Conservation (phyloP, 2,113 vertebrate species). For the Entelurus aequoreus region DNA sequence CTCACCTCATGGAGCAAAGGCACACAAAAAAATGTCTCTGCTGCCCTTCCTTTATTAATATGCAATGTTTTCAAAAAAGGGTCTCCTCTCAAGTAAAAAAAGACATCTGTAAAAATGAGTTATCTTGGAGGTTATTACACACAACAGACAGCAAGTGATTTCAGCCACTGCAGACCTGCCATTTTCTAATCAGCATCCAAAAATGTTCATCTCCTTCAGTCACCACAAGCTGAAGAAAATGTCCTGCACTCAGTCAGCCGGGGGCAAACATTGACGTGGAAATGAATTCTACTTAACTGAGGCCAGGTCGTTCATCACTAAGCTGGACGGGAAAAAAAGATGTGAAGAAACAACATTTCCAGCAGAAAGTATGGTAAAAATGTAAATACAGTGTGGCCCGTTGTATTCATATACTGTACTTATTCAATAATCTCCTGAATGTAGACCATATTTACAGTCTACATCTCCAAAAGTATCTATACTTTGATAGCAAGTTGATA, state of each 20-base stretch:
- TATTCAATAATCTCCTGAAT: too few species aligned
- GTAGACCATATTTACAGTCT: too few species aligned
- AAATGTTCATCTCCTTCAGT: constrained; percentile 65
- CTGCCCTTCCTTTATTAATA: neutral
- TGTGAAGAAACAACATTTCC: neutral
- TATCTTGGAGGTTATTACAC: constrained; percentile 75
- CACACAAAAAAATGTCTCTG: constrained; percentile 5
- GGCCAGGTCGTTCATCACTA: constrained; percentile 2
- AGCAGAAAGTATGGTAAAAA: too few species aligned
- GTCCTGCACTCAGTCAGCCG: constrained; percentile 21
- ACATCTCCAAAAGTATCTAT: too few species aligned
- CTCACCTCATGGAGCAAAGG: constrained; percentile 6
- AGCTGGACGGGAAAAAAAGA: neutral
- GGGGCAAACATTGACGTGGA: constrained; percentile 28
- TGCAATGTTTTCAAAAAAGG: constrained; percentile 46
- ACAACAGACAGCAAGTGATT: constrained; percentile 66
- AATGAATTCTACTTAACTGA: constrained; percentile 48
- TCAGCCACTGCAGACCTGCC: constrained; percentile 69
- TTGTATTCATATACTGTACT: too few species aligned
- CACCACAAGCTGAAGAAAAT: constrained; percentile 40
- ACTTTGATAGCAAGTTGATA: too few species aligned
- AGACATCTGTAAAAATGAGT: constrained; percentile 74
- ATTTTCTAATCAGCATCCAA: constrained; percentile 74
- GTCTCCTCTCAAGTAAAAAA: constrained; percentile 60
- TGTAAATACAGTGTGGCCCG: too few species aligned